Evolutionary conservation across 2,888 invertebrate genomes (phyloP).

Genomic region (Heliconius ismenius): DNA sequence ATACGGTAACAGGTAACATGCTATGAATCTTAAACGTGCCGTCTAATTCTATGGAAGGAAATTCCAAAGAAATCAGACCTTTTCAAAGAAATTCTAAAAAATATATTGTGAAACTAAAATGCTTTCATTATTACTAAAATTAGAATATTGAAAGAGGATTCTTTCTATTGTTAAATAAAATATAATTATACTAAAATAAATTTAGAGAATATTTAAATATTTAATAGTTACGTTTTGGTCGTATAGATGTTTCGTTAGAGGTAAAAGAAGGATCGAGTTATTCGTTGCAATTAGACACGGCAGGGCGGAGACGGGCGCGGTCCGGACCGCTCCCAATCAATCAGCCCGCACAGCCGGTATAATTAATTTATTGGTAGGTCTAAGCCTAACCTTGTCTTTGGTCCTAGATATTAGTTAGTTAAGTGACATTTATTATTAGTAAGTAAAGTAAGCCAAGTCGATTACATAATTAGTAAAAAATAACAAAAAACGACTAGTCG

Average conservation of each 20-base stretch:
- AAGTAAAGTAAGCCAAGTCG: neutral
- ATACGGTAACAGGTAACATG: too few species aligned
- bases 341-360: slow-evolving; percentile 59
- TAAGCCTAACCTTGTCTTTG: slow-evolving; percentile 42
- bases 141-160: neutral
- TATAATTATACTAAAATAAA: neutral
- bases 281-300: slow-evolving; percentile 63
- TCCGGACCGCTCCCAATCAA: slow-evolving; percentile 57
- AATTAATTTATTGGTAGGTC: slow-evolving; percentile 63
- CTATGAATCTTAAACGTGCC: slow-evolving; percentile 21
- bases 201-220: neutral
- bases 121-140: neutral
- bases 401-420: slow-evolving; percentile 31
- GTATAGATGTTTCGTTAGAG: slow-evolving; percentile 9
- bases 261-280: slow-evolving; percentile 58
- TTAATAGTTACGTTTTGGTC: too few species aligned
- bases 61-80: neutral
- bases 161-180: neutral
- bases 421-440: slow-evolving; percentile 3
- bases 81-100: neutral
- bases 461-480: neutral
- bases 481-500: neutral
- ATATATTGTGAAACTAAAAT: neutral
- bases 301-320: slow-evolving; percentile 55
- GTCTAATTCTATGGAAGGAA: neutral